Conservation (phyloP, 2,113 vertebrate genomes). For the Astur gentilis region DNA sequence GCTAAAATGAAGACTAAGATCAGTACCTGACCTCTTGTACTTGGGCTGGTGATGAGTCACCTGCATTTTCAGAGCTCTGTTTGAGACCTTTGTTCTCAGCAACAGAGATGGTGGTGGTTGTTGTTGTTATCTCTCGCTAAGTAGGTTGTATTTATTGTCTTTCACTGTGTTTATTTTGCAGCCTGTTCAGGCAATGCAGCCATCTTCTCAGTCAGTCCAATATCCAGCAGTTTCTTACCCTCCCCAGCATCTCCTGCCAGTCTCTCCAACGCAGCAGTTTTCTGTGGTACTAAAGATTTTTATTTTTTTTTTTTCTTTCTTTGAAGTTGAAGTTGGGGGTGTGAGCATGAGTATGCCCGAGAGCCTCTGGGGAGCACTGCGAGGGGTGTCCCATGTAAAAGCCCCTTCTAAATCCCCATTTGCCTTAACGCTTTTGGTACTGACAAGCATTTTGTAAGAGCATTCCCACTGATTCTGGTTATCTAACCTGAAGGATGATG, state of each 20-base stretch:
- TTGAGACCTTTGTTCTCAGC: background rate
- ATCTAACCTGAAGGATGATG: background rate
- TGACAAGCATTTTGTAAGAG: background rate
- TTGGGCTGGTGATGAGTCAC: background rate
- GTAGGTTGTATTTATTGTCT: constrained; percentile 16
- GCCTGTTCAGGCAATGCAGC: constrained; percentile 76
- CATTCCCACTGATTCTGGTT: background rate
- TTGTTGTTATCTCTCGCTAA: background rate
- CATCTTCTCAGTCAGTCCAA: constrained; percentile 79
- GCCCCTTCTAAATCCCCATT: background rate
- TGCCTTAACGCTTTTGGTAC: background rate
- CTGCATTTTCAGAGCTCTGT: background rate
- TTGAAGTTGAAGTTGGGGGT: background rate
- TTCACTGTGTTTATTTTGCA: constrained; percentile 46
- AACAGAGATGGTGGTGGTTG: background rate
- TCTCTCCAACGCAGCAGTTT: constrained; percentile 86
- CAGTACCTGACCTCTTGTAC: background rate
- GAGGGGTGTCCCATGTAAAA: background rate
- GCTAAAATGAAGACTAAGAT: background rate
- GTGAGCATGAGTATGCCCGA: background rate
- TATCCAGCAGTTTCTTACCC: constrained; percentile 88
- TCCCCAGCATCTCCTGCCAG: constrained; percentile 86
- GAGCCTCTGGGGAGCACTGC: background rate
- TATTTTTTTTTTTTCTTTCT: background rate
- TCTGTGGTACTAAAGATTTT: constrained; percentile 73